Evolutionary conservation across 2,888 invertebrate genomes (phyloP).

Genomic region (Eilema griseolum): DNA sequence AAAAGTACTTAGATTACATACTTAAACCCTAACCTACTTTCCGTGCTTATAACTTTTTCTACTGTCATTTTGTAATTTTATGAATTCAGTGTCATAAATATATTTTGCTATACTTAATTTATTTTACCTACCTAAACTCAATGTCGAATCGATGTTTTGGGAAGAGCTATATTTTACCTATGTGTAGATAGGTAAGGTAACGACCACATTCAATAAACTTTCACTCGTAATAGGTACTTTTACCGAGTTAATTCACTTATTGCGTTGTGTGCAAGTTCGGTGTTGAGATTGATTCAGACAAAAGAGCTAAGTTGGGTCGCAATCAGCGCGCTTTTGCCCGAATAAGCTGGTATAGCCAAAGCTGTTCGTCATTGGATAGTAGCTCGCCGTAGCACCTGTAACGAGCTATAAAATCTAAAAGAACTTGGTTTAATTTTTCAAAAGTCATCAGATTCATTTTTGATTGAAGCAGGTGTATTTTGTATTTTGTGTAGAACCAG

Average conservation of each 20-base stretch:
- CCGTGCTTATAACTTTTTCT: not conserved
- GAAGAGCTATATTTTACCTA: not conserved
- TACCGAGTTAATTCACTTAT: too few relatives aligned
- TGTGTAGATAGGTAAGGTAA: not conserved
- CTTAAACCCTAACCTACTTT: not conserved
- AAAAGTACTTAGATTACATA: too few relatives aligned
- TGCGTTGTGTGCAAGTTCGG: too few relatives aligned
- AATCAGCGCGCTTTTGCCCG: too few relatives aligned
- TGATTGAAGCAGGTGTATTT: too few relatives aligned
- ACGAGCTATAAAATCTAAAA: too few relatives aligned
- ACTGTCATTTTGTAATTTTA: not conserved
- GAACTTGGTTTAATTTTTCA: too few relatives aligned
- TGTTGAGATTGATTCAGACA: too few relatives aligned
- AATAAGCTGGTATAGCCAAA: too few relatives aligned
- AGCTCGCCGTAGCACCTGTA: not conserved
- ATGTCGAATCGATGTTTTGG: not conserved
- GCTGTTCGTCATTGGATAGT: not conserved
- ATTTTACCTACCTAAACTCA: not conserved
- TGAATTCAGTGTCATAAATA: conserved; percentile 4
- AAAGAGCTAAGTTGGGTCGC: too few relatives aligned
- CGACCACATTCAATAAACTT: not conserved
- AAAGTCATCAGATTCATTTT: too few relatives aligned
- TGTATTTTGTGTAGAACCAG: too few relatives aligned
- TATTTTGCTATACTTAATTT: not conserved
- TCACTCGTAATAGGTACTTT: not conserved